Percentiles rank a stretch among this genome's conserved stretches.
These are phyloP conservation scores for Aphidius ervi DNA, from an alignment of 1,140 invertebrate genomes.

Conservation along the genomic window DNA sequence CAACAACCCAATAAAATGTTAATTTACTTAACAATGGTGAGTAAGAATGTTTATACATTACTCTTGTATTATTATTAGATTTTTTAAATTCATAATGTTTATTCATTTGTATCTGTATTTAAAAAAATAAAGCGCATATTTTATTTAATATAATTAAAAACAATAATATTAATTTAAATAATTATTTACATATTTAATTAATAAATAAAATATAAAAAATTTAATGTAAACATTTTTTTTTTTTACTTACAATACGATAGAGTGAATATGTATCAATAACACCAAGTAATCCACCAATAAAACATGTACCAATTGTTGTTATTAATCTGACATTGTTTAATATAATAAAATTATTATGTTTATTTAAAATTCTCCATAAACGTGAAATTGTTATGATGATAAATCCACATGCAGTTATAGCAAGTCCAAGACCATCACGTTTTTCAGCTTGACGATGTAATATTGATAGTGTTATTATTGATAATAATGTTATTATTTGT, in stretches of 20 bases:
- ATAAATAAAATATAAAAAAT: neutral
- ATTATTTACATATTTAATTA: conserved; percentile 8
- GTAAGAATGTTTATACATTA: conserved; percentile 30
- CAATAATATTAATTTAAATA: conserved; percentile 13
- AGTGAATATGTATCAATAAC: conserved; percentile 35
- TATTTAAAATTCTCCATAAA: conserved; percentile 30
- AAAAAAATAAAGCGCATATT: neutral
- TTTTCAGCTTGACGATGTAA: conserved; percentile 35
- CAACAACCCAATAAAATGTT: conserved; percentile 74
- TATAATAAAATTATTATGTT: conserved; percentile 29
- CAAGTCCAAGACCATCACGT: conserved; percentile 28
- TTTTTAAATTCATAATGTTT: conserved; percentile 25
- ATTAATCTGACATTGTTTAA: conserved; percentile 29
- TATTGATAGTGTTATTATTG: conserved; percentile 31
- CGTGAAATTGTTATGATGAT: conserved; percentile 30
- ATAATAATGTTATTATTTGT: conserved; percentile 25
- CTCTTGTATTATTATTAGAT: conserved; percentile 12
- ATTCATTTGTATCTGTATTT: conserved; percentile 30
- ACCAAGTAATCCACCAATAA: conserved; percentile 28
- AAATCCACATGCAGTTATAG: conserved; percentile 30
- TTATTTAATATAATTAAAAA: too few species aligned
- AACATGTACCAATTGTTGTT: conserved; percentile 23
- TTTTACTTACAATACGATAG: conserved; percentile 33
- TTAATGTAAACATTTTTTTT: conserved; percentile 1
- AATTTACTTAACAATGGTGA: conserved; percentile 51